Base-by-base conservation (phyloP, 2,797 vertebrate genomes). In the Sebastes paucispinis region DNA sequence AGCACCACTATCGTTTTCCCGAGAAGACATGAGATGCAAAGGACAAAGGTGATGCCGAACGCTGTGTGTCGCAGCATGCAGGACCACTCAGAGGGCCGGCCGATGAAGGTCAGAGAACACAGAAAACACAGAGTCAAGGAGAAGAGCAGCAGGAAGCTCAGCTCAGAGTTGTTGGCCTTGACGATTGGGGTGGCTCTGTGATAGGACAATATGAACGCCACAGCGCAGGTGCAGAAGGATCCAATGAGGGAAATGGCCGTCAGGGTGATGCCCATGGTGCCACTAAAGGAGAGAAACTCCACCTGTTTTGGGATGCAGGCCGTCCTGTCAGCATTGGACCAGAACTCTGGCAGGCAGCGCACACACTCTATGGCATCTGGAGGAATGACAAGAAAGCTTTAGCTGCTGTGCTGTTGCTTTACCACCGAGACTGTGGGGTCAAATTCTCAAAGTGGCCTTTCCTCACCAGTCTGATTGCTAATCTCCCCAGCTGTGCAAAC, bases 401-500 rank as follows among this genome's bases (percentile, higher is more conserved):
- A 83, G 69, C 6, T 54, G 47, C 29, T 39, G 13, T 11, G 22
- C 4, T 59, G 20, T 39, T 20, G 20, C 8, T 50, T 82, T 82
- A 69, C 11, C 22, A 55, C n/a, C 59, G 10, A 11, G 36, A 71
- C 16, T 32, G 12, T 6, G 36, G 13, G 13, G 27, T 82, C 18
- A 43, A 22, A 69, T 32, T 65, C 20, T 69, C 14, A 43, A 74
- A 75, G 65, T 62, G 54, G 66, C n/a, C 22, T 80, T 66, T 79
- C 54, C 93, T 92, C 78, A 96, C 95, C 95, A 89, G 94, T 96
- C 87, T 96, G 92, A 94, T 96, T 96, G 94, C 95, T 97, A 90
- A 96, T 93, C 92, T 96, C 90, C 82, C 96, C 96, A 90, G 95
- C 95, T 93, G 94, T 84, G 86, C 96, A 97, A 80, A 93, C 85